Percentiles rank a stretch among this genome's conserved stretches.
phyloP scores from a whole-genome alignment of 2,888 invertebrate species.

The Dastarcus helophoroides region DNA sequence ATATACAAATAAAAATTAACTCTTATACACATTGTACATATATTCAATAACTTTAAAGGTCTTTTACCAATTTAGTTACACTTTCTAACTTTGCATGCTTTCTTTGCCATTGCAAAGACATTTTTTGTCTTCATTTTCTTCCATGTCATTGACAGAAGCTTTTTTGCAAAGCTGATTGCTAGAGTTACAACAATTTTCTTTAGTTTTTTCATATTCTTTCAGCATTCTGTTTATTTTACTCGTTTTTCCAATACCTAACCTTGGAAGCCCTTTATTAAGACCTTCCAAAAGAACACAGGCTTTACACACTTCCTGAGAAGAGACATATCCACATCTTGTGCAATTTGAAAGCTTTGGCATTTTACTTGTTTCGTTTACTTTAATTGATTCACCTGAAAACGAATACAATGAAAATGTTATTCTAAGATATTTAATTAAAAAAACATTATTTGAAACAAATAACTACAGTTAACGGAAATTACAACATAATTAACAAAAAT shows the following conservation, averaged over 20 bases:
- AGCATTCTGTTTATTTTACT: conserved; percentile 63
- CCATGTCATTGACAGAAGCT: no score
- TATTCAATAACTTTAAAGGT: no score
- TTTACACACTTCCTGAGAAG: conserved; percentile 90
- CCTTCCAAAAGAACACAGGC: conserved; percentile 94
- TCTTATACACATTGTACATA: no score
- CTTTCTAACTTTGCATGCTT: no score
- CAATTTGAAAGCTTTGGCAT: conserved; percentile 75
- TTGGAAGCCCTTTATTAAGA: conserved; percentile 84
- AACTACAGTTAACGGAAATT: no score
- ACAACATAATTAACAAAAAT: no score
- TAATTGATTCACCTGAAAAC: conserved; percentile 69
- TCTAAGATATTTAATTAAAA: conserved; percentile 1
- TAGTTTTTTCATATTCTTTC: conserved; percentile 39
- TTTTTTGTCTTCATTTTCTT: conserved; percentile 7
- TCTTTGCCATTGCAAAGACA: conserved; percentile 14
- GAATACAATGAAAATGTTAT: conserved; percentile 2
- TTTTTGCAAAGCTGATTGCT: no score
- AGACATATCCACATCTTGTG: conserved; percentile 76
- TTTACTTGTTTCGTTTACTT: conserved; percentile 69
- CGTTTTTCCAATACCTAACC: conserved; percentile 80
- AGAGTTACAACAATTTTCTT: conserved; percentile 9
- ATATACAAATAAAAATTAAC: no score
- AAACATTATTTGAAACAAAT: conserved; percentile 2
- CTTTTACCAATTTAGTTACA: no score